Conservation (phyloP, 2,113 vertebrate species). For the Ptychochromis oligacanthus region DNA sequence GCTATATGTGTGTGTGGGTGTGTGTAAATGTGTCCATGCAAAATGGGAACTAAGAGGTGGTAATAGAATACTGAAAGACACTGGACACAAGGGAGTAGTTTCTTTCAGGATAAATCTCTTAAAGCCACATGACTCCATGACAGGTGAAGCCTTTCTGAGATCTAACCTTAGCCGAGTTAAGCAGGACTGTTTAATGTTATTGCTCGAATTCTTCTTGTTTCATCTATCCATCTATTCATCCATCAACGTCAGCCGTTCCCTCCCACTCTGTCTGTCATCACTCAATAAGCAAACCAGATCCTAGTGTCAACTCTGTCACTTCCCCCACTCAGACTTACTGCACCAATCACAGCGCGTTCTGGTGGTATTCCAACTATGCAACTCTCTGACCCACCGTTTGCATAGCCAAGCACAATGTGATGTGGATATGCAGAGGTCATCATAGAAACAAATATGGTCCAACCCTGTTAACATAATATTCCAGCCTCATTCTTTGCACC, state of each 20-base stretch:
- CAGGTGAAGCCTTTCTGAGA: background rate
- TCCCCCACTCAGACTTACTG: conserved; percentile 37
- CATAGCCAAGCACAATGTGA: conserved; percentile 47
- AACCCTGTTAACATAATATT: conserved; percentile 69
- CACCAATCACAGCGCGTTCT: conserved; percentile 68
- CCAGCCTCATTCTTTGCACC: conserved; percentile 46
- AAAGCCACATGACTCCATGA: conserved; percentile 8
- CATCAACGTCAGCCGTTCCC: conserved; percentile 66
- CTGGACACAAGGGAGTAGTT: conserved; percentile 27
- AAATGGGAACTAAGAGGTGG: conserved; percentile 14
- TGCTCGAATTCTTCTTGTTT: conserved; percentile 40
- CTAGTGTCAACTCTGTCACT: conserved; percentile 57
- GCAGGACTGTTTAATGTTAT: conserved; percentile 23
- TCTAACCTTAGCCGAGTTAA: conserved; percentile 22
- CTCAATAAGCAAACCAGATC: conserved; percentile 78
- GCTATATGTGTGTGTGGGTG: conserved; percentile 11
- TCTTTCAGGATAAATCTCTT: conserved; percentile 1
- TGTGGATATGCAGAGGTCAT: conserved; percentile 40
- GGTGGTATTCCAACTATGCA: conserved; percentile 77
- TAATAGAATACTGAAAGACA: conserved; percentile 28
- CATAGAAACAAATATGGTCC: conserved; percentile 67
- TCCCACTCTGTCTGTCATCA: conserved; percentile 75
- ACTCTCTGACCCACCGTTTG: conserved; percentile 64
- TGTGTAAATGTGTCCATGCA: background rate
- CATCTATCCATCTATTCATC: conserved; percentile 64